Conservation (phyloP, 2,113 vertebrate genomes). For the Sula dactylatra region DNA sequence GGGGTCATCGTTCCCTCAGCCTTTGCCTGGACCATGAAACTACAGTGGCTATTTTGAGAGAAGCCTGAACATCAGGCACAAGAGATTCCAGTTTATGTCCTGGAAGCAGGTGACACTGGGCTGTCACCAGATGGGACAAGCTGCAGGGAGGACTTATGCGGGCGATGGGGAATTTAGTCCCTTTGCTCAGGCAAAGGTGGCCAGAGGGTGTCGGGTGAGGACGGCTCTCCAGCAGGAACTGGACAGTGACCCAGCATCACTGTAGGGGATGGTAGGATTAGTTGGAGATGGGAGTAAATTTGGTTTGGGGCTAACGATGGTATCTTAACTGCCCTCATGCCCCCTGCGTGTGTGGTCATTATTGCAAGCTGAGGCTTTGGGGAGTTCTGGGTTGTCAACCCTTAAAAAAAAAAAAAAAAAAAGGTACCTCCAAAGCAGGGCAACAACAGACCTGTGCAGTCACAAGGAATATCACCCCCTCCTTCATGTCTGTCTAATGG, state of each 20-base stretch:
- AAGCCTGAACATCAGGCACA: not conserved
- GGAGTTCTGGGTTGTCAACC: not conserved
- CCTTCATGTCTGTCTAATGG: rapidly evolving
- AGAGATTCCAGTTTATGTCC: not conserved
- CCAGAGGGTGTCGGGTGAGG: not conserved
- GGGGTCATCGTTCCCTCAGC: not conserved
- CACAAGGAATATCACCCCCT: not conserved
- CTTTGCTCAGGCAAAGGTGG: not conserved
- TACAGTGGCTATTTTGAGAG: not conserved
- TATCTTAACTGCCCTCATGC: not conserved
- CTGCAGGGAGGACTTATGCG: not conserved
- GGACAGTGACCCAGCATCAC: not conserved
- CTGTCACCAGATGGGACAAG: not conserved
- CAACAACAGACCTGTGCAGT: no score
- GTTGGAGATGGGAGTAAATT: not conserved
- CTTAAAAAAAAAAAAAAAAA: not conserved
- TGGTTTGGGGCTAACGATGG: not conserved
- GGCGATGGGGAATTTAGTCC: not conserved
- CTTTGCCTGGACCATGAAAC: not conserved
- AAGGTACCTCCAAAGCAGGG: not conserved
- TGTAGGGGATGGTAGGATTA: not conserved
- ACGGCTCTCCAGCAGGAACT: not conserved
- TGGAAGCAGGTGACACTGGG: not conserved
- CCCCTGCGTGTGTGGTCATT: not conserved
- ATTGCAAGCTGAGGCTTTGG: not conserved